Evolutionary conservation across 2,797 vertebrate species (phyloP), one percentile per base, ranked within the genome.

Genomic region (Alcedo atthis): DNA sequence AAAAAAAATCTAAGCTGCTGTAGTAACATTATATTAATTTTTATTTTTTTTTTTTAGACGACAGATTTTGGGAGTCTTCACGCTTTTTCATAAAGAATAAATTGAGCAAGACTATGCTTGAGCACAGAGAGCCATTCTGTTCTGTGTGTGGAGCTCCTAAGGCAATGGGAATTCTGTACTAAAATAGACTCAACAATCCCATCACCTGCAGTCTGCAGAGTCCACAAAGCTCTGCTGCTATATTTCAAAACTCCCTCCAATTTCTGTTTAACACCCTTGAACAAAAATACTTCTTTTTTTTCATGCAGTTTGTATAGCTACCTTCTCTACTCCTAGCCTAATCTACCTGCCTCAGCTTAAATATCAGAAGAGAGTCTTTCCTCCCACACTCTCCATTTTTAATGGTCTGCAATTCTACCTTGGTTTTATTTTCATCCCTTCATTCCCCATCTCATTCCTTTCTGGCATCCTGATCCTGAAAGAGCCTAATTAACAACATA

Each of bases 41-140:
- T 33, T n/a, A n/a, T 89, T 87, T 48, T 26, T 95, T 87, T 71
- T 85, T 92, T 75, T 90, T 88, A 69, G 77, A 89, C 88, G 66
- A 75, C 66, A 92, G 63, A 68, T 46, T 95, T 90, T 73, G 87
- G 88, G 68, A 59, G 61, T 81, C 86, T 89, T 92, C 40, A 57
- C 2, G 0, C 19, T 82, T 90, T 81, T 86, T 81, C 91, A 62
- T 32, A 45, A 5, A 66, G 28, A 85, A 81, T 71, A 90, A 90
- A 79, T 74, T 35, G 79, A 85, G 26, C 12, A 87, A 81, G 46
- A 32, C 76, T 81, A 20, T 42, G 30, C 81, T 76, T 81, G 79
- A 70, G 35, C 69, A 67, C 48, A 91, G 53, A 85, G 40, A 84
- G 32, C 28, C 30, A 62, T 79, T 87, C 48, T 85, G 54, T 59